Percentiles rank a stretch among this genome's conserved stretches.
Conservation (phyloP, 64 coral and sea anemone species). For the Porites lutea region DNA sequence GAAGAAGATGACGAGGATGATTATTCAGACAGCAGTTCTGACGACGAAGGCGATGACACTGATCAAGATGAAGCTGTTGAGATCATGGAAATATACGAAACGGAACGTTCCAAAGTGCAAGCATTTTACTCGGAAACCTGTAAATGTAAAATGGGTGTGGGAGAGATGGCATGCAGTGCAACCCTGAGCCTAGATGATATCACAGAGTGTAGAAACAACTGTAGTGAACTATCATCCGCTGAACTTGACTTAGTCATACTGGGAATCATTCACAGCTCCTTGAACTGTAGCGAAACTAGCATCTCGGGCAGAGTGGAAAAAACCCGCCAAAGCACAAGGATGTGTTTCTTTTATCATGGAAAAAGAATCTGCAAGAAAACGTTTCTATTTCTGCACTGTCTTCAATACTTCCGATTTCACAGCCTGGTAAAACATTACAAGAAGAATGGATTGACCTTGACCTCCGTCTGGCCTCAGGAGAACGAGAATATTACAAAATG, state of each 20-base stretch:
- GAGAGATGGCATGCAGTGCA: conserved; percentile 2
- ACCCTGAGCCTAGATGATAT: not conserved
- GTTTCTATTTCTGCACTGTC: conserved; percentile 48
- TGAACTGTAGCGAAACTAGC: conserved; percentile 44
- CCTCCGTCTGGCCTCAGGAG: no score
- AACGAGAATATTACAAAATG: no score
- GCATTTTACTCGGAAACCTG: conserved; percentile 3
- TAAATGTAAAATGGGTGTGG: conserved; percentile 2
- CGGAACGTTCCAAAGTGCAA: conserved; percentile 6
- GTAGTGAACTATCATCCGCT: conserved; percentile 21
- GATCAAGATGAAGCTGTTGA: not conserved
- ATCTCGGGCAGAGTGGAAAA: conserved; percentile 55
- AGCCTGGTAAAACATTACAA: conserved; percentile 36
- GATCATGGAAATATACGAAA: not conserved
- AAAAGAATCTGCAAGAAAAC: conserved; percentile 51
- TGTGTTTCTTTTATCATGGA: conserved; percentile 40
- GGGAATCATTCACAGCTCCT: conserved; percentile 35
- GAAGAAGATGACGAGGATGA: conserved; percentile 3
- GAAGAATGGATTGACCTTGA: conserved; percentile 50
- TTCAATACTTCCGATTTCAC: conserved; percentile 30
- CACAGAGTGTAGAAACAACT: not conserved
- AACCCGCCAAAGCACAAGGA: conserved; percentile 32
- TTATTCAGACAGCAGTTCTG: not conserved
- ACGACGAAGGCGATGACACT: not conserved
- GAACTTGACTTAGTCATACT: conserved; percentile 27